Percentiles rank a stretch among this genome's conserved stretches.
Evolutionary conservation across 1,140 invertebrate species (phyloP).

Genomic region (Drusus annulatus): DNA sequence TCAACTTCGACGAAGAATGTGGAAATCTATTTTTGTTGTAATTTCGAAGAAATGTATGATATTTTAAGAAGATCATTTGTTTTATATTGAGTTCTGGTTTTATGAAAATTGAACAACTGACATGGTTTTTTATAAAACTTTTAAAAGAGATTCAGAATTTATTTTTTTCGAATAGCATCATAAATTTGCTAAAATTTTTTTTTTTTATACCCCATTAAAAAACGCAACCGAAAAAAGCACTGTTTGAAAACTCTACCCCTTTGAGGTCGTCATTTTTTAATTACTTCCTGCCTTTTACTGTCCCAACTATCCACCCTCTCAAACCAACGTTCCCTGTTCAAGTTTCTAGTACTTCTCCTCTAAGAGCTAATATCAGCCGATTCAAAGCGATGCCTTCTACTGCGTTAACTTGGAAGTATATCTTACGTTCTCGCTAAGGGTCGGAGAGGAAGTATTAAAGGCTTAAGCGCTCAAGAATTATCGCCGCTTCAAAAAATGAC

Average conservation of each 20-base stretch:
- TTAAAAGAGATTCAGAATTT: no score
- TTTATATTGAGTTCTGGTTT: no score
- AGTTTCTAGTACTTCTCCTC: background rate
- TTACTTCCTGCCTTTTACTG: slow-evolving; percentile 15
- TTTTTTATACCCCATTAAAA: no score
- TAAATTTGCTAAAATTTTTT: no score
- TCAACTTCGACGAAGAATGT: no score
- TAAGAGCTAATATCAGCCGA: slow-evolving; percentile 22
- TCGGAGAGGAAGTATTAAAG: background rate
- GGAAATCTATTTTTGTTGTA: no score
- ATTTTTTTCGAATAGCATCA: no score
- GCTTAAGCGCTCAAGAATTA: slow-evolving; percentile 14
- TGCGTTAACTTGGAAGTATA: slow-evolving; percentile 21
- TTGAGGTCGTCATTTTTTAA: slow-evolving; percentile 15
- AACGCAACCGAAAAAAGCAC: background rate
- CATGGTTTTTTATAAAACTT: no score
- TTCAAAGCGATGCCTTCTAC: slow-evolving; percentile 29
- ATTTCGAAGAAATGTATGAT: no score
- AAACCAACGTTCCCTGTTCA: no score
- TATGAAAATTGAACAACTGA: no score
- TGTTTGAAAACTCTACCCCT: background rate
- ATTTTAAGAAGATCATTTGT: no score
- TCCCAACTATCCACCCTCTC: background rate
- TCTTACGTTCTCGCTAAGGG: slow-evolving; percentile 1
- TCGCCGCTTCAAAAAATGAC: slow-evolving; percentile 32